Percentiles rank a stretch among this genome's conserved stretches.
Conservation (phyloP, 1,140 invertebrate species). For the Gryllus bimaculatus region DNA sequence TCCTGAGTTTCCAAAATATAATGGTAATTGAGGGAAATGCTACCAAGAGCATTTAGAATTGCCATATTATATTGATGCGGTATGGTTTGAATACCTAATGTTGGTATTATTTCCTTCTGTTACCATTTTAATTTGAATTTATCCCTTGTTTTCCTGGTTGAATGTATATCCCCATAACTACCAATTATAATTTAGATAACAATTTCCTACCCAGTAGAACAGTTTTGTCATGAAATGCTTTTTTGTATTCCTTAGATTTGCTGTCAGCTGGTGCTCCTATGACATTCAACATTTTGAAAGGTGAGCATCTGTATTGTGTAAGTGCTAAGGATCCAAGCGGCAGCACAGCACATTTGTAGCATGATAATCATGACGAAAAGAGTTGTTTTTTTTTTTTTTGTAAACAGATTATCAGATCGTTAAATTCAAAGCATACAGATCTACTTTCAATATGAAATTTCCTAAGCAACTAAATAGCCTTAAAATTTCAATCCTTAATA, state of each 20-base stretch:
- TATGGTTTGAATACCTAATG: too few species aligned
- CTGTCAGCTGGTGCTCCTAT: conserved; percentile 55
- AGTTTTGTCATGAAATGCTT: conserved; percentile 33
- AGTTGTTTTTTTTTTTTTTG: background rate
- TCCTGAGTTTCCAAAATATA: too few species aligned
- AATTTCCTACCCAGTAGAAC: conserved; percentile 16
- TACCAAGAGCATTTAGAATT: too few species aligned
- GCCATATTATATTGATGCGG: too few species aligned
- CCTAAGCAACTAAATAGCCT: too few species aligned
- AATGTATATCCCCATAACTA: conserved; percentile 25
- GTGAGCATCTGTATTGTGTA: conserved; percentile 38
- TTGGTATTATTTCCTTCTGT: too few species aligned
- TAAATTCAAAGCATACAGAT: background rate
- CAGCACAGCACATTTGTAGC: conserved; percentile 7
- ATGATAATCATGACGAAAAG: background rate
- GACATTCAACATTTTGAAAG: conserved; percentile 69
- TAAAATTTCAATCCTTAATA: too few species aligned
- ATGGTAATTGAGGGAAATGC: too few species aligned
- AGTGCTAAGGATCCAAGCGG: conserved; percentile 7
- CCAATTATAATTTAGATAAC: conserved; percentile 19
- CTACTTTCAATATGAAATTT: too few species aligned
- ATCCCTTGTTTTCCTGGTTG: conserved; percentile 12
- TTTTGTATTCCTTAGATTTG: conserved; percentile 60
- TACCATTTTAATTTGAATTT: background rate
- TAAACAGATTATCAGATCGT: background rate